A percentile compares a stretch with the other conserved stretches of the same genome.
These are phyloP conservation scores for Anaspis maculata DNA, from an alignment of 2,888 invertebrate genomes.

Conservation along the genomic window DNA sequence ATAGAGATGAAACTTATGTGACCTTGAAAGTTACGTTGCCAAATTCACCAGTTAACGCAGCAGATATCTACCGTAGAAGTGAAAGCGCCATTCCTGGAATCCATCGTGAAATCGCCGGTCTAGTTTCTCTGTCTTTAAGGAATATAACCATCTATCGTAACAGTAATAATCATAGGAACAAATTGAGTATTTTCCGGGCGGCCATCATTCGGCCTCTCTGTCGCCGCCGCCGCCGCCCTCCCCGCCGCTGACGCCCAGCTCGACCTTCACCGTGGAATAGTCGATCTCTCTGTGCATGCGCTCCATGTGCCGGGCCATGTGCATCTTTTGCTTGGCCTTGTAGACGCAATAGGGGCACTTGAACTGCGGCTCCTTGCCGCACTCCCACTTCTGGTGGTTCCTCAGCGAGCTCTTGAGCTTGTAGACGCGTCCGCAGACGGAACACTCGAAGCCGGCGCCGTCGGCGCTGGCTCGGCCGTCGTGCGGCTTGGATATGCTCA, in stretches of 20 bases:
- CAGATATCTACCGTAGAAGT: too few relatives aligned
- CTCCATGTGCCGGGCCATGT: conserved; percentile 66
- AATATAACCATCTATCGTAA: too few relatives aligned
- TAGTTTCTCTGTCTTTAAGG: too few relatives aligned
- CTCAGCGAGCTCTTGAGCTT: conserved; percentile 73
- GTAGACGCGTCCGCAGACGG: conserved; percentile 71
- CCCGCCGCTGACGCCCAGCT: conserved; percentile 29
- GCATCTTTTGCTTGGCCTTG: conserved; percentile 71
- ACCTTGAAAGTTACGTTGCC: too few relatives aligned
- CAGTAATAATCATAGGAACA: conserved; percentile 13
- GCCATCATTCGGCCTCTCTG: too few relatives aligned
- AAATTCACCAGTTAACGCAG: too few relatives aligned
- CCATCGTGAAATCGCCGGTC: too few relatives aligned
- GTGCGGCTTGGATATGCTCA: conserved; percentile 14
- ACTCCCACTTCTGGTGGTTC: conserved; percentile 74
- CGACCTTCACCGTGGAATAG: conserved; percentile 34
- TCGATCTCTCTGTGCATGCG: conserved; percentile 61
- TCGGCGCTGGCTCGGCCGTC: conserved; percentile 22
- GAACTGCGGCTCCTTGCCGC: conserved; percentile 72
- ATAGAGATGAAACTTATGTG: too few relatives aligned
- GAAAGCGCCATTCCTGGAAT: too few relatives aligned
- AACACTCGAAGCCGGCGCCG: conserved; percentile 35
- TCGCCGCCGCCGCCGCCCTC: conserved; percentile 24
- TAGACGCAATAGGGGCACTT: conserved; percentile 65
- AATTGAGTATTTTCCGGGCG: conserved; percentile 5